These are phyloP conservation scores for Argentina silus DNA, from an alignment of 2,797 vertebrate species.

Conservation along the genomic window DNA sequence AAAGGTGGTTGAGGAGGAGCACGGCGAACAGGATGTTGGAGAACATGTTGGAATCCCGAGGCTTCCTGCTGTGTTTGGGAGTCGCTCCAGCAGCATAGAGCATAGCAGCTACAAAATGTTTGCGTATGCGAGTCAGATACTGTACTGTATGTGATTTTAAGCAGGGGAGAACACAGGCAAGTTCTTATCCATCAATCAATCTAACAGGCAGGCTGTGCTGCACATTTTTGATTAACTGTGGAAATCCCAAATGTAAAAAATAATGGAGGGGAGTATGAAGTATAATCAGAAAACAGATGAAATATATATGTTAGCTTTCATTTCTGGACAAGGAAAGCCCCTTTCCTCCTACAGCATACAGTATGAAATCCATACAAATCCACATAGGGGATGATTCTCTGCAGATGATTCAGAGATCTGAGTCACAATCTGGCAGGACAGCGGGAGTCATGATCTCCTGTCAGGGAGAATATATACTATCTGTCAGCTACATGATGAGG, in stretches of 20 bases:
- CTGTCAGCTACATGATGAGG: constrained; percentile 69
- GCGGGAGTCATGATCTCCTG: constrained; percentile 67
- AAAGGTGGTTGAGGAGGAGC: constrained; percentile 24
- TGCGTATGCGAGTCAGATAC: constrained; percentile 32
- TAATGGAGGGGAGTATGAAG: constrained; percentile 8
- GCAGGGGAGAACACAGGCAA: constrained; percentile 17
- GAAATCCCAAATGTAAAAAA: constrained; percentile 29
- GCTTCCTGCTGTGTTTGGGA: constrained; percentile 32
- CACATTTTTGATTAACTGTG: constrained; percentile 20
- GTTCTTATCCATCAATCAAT: constrained; percentile 17
- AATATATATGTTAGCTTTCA: no score
- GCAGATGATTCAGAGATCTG: constrained; percentile 53
- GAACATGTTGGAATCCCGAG: constrained; percentile 37
- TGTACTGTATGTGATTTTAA: constrained; percentile 22
- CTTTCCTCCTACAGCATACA: constrained; percentile 24
- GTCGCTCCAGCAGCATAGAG: not conserved
- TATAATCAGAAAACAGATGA: not conserved
- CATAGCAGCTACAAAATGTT: constrained; percentile 22
- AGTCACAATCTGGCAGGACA: constrained; percentile 52
- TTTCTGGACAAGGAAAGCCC: not conserved
- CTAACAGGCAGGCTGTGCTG: constrained; percentile 7
- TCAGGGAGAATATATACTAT: constrained; percentile 64
- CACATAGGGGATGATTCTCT: constrained; percentile 23
- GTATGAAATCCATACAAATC: constrained; percentile 22
- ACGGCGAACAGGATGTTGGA: constrained; percentile 35